Base-by-base conservation (phyloP, 2,888 invertebrate genomes). In the Anoncus sp. region DNA sequence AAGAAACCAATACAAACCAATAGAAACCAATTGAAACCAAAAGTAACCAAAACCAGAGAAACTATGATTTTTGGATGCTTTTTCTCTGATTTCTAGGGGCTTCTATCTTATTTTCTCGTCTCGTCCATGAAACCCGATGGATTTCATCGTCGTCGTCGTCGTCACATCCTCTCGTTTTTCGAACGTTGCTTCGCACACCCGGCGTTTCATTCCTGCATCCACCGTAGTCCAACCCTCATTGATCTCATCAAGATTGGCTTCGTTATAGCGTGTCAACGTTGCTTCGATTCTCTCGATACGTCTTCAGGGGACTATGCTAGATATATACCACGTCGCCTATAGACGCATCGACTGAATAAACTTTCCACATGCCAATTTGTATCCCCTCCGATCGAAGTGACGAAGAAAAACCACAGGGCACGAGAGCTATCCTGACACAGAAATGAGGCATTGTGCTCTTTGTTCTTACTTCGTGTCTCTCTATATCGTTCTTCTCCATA, bases 331-430 rank as follows among this genome's bases (percentile, higher is more conserved):
- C n/a, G n/a, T n/a, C n/a, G n/a, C n/a, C n/a, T n/a, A n/a, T n/a
- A n/a, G n/a, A n/a, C n/a, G n/a, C n/a, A n/a, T n/a, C n/a, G n/a
- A n/a, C n/a, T n/a, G n/a, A 27, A 73, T 10, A 47, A 31, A 47
- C 16, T 24, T 18, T 22, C 3, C 9, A 71, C 73, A 38, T 75
- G 79, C 84, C 86, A 87, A 85, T 87, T 86, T 85, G 85, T 83
- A 82, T 73, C 80, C 49, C 12, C 10, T 24, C 14, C 14, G 3
- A n/a, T 9, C 4, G 40, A 10, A 43, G 59, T 12, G n/a, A n/a
- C n/a, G n/a, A n/a, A n/a, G n/a, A 22, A 24, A 38, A 3, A 27
- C 57, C 31, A 6, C 31, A 7, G 4, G 31, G 7, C 14, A n/a
- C 38, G 31, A 20, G 14, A 40, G 12, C 38, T 22, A 38, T 40